phyloP scores from a whole-genome alignment of 1,140 invertebrate species.

The Dendrolimus kikuchii region DNA sequence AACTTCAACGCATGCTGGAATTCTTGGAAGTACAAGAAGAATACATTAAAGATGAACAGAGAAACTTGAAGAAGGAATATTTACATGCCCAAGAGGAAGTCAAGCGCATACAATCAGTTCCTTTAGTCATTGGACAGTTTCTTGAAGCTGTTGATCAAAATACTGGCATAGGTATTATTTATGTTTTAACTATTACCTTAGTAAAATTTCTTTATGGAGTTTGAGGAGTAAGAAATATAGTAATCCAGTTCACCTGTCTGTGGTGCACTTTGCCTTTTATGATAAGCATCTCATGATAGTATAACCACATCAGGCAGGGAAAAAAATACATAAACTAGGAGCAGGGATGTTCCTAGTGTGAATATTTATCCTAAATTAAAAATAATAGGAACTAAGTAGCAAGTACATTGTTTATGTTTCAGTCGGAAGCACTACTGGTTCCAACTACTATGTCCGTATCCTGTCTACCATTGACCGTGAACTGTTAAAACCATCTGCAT shows the following conservation, averaged over 20 bases:
- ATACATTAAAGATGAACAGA: conserved; percentile 98
- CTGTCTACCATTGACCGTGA: conserved; percentile 97
- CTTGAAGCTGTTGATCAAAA: conserved; percentile 98
- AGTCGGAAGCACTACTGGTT: conserved; percentile 85
- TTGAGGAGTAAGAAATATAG: too few relatives aligned
- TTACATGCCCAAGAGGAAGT: conserved; percentile 98
- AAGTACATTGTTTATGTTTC: conserved; percentile 21
- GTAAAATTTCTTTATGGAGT: too few relatives aligned
- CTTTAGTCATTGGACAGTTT: conserved; percentile 98
- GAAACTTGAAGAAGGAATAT: conserved; percentile 98
- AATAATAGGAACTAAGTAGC: neutral
- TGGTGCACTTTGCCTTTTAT: too few relatives aligned
- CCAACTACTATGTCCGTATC: conserved; percentile 98
- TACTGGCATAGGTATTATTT: conserved; percentile 85
- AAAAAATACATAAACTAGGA: too few relatives aligned
- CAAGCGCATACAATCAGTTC: conserved; percentile 97
- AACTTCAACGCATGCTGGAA: conserved; percentile 95
- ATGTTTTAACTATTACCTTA: neutral
- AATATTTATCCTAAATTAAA: too few relatives aligned
- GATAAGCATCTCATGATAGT: too few relatives aligned
- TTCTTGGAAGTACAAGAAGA: conserved; percentile 98
- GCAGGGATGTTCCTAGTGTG: too few relatives aligned
- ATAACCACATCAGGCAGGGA: too few relatives aligned
- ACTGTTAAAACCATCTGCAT: conserved; percentile 94
- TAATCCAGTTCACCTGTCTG: too few relatives aligned